phyloP scores from a whole-genome alignment of 2,888 invertebrate species.

The Rambutsinella grinnellia region DNA sequence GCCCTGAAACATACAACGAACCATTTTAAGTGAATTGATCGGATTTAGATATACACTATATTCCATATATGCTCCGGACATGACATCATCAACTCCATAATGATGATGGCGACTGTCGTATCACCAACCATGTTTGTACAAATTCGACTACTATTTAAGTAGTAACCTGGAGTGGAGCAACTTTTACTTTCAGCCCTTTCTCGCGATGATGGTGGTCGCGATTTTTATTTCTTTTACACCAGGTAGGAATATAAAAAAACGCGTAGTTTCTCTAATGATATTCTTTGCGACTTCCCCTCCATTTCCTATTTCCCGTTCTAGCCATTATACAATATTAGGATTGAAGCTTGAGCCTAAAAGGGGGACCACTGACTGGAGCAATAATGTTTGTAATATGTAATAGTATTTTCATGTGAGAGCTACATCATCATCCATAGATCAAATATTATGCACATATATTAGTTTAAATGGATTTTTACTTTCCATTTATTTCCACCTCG shows the following conservation, averaged over 20 bases:
- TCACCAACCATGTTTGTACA: not conserved
- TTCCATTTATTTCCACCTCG: constrained; percentile 21
- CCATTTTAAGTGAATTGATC: not conserved
- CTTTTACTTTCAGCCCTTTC: not conserved
- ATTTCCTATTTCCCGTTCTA: constrained; percentile 43
- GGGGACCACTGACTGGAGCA: constrained; percentile 10
- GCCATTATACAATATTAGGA: not conserved
- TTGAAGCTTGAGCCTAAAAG: not conserved
- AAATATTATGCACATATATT: constrained; percentile 38
- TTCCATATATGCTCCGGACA: not conserved
- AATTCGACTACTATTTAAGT: not conserved
- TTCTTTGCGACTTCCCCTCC: constrained; percentile 53
- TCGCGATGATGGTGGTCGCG: constrained; percentile 1
- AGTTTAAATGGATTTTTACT: constrained; percentile 44
- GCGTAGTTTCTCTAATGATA: constrained; percentile 34
- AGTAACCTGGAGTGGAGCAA: not conserved
- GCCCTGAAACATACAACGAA: not conserved
- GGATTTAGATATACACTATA: not conserved
- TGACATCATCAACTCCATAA: not conserved
- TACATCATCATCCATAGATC: constrained; percentile 13
- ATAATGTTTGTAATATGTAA: constrained; percentile 15
- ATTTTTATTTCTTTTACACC: not conserved
- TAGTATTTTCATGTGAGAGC: constrained; percentile 1
- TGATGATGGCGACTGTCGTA: not conserved
- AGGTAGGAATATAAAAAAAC: not conserved